phyloP scores from a whole-genome alignment of 2,797 vertebrate species.

The Chelon labrosus region DNA sequence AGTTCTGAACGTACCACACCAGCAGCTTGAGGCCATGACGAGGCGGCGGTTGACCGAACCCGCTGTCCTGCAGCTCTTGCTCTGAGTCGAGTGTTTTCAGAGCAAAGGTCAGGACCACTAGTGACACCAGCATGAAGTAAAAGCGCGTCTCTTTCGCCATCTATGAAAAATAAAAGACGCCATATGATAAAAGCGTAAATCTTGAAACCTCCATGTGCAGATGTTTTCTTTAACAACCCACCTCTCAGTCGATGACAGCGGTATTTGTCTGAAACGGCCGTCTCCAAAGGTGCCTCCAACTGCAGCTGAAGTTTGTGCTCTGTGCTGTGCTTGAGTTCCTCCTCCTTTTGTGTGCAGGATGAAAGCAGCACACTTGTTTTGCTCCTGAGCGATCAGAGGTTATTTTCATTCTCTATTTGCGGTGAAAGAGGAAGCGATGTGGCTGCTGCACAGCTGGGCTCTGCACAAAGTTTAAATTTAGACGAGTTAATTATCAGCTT shows the following conservation, averaged over 20 bases:
- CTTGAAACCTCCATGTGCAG: background rate
- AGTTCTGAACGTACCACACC: constrained; percentile 75
- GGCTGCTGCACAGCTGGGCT: constrained; percentile 24
- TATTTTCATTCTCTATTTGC: constrained; percentile 18
- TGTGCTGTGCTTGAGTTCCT: background rate
- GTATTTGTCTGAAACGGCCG: background rate
- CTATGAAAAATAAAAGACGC: background rate
- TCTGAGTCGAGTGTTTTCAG: constrained; percentile 69
- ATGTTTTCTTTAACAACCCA: constrained; percentile 14
- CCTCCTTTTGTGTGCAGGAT: constrained; percentile 6
- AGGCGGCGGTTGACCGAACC: constrained; percentile 77
- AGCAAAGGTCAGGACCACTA: constrained; percentile 31
- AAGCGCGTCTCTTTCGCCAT: constrained; percentile 28
- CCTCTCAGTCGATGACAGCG: constrained; percentile 12
- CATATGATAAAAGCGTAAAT: background rate
- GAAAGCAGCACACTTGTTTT: constrained; percentile 4
- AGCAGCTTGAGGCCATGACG: constrained; percentile 76
- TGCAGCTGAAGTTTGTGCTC: background rate
- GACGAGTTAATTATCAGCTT: background rate
- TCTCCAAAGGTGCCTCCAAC: background rate
- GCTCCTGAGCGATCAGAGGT: background rate
- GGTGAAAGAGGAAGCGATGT: constrained; percentile 52
- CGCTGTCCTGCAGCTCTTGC: constrained; percentile 67
- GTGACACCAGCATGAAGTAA: constrained; percentile 20
- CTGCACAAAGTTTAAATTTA: constrained; percentile 8